These are phyloP conservation scores for Zeus faber DNA, from an alignment of 2,113 vertebrate species.

Conservation along the genomic window DNA sequence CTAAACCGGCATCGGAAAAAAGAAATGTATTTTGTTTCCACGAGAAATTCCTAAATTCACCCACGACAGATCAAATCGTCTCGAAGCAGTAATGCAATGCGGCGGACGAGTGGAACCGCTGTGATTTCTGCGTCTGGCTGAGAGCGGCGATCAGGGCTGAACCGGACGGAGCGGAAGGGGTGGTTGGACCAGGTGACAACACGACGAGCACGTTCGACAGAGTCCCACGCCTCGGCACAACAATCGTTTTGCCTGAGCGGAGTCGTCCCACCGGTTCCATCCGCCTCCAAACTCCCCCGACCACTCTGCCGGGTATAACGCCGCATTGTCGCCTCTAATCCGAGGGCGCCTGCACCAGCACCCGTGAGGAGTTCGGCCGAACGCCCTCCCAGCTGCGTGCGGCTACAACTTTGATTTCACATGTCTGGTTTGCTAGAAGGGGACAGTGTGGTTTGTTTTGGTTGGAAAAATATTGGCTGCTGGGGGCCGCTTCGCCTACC, in stretches of 20 bases:
- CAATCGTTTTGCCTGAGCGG: too few relatives aligned
- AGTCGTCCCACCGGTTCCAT: conserved; percentile 24
- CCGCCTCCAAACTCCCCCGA: conserved; percentile 5
- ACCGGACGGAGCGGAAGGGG: conserved; percentile 61
- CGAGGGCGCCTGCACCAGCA: conserved; percentile 4
- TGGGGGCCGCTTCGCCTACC: too few relatives aligned
- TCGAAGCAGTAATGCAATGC: too few relatives aligned
- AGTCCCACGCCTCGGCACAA: conserved; percentile 48
- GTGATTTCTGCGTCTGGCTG: neutral
- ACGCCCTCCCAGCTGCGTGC: neutral
- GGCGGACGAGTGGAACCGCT: neutral
- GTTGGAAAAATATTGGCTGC: too few relatives aligned
- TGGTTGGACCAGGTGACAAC: conserved; percentile 58
- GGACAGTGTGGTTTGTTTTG: too few relatives aligned
- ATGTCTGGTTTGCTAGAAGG: too few relatives aligned
- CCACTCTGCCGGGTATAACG: conserved; percentile 11
- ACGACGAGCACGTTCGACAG: conserved; percentile 56
- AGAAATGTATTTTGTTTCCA: too few relatives aligned
- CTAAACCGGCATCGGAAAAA: too few relatives aligned
- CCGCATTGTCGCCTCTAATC: conserved; percentile 14
- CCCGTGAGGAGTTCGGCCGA: neutral
- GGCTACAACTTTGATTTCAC: neutral
- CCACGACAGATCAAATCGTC: too few relatives aligned
- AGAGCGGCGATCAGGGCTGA: conserved; percentile 22
- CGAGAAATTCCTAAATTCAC: too few relatives aligned